These are phyloP conservation scores for Diadegma fenestrale DNA, from an alignment of 2,888 invertebrate genomes.

Conservation along the genomic window DNA sequence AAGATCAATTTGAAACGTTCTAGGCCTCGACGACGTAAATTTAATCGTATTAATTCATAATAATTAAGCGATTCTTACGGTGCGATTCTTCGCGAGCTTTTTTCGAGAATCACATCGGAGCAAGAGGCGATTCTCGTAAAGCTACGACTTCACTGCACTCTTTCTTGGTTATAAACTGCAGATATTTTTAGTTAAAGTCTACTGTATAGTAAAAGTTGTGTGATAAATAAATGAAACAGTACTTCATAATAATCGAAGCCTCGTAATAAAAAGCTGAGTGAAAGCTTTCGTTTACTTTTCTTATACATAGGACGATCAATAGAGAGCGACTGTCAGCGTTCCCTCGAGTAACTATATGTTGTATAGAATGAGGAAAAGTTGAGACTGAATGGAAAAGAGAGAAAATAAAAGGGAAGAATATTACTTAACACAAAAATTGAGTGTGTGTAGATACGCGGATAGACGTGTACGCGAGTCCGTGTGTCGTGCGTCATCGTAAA, in stretches of 20 bases:
- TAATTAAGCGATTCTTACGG: no score
- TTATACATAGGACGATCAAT: conserved; percentile 25
- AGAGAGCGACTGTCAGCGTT: not conserved
- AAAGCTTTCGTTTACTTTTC: conserved; percentile 26
- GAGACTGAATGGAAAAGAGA: conserved; percentile 13
- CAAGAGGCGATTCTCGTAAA: not conserved
- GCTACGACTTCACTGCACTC: not conserved
- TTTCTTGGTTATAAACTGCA: not conserved
- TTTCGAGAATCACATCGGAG: not conserved
- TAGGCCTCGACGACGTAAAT: not conserved
- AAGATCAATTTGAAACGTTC: not conserved
- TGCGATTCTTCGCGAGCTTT: not conserved
- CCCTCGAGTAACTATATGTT: conserved; percentile 18
- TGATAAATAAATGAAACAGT: not conserved
- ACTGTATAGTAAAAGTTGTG: conserved; percentile 2
- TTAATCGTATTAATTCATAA: no score
- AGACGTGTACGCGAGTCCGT: conserved; percentile 10
- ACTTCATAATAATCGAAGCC: not conserved
- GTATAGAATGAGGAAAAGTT: conserved; percentile 29
- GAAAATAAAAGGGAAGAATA: conserved; percentile 34
- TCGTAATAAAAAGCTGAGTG: conserved; percentile 17
- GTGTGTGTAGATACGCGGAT: not conserved
- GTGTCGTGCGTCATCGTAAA: conserved; percentile 58
- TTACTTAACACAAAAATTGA: not conserved
- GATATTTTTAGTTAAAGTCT: not conserved